Evolutionary conservation across 2,888 invertebrate species (phyloP).

Genomic region (Meiosimyza platycephala): DNA sequence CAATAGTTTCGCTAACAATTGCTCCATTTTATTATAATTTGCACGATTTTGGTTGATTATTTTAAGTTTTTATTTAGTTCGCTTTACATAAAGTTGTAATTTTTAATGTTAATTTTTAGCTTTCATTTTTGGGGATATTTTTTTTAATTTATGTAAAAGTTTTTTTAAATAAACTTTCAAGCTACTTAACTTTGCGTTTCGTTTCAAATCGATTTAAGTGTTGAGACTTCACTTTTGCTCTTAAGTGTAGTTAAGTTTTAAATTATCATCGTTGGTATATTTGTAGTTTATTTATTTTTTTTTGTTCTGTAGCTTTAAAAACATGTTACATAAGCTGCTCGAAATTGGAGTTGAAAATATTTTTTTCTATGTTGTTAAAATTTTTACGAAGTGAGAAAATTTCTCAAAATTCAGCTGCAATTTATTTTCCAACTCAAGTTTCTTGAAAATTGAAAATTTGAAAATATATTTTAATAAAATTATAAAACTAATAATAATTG

Average conservation of each 20-base stretch:
- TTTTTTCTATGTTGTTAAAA: too few species aligned
- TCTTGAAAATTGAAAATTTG: too few species aligned
- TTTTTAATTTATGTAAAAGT: constrained; percentile 21
- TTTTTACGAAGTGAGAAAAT: too few species aligned
- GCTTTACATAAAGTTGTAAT: constrained; percentile 37
- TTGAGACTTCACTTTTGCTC: neutral
- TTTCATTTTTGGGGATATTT: constrained; percentile 38
- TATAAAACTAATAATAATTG: too few species aligned
- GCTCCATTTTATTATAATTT: neutral
- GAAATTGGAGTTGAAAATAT: too few species aligned
- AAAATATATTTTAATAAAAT: too few species aligned
- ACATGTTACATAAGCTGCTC: too few species aligned
- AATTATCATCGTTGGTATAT: neutral
- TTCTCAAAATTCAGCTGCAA: neutral
- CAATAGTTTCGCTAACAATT: too few species aligned
- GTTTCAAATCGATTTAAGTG: constrained; percentile 22
- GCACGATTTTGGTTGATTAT: constrained; percentile 35
- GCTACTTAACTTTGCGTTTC: constrained; percentile 17
- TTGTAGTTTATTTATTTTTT: too few species aligned
- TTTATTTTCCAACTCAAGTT: constrained; percentile 7
- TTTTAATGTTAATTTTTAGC: constrained; percentile 28
- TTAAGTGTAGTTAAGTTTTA: constrained; percentile 15
- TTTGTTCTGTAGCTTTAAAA: too few species aligned
- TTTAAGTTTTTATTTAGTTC: constrained; percentile 14
- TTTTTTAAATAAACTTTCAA: constrained; percentile 14